Percentiles rank a stretch among this genome's conserved stretches.
These are phyloP conservation scores for Myxocyprinus asiaticus DNA, from an alignment of 2,113 vertebrate genomes.

Conservation along the genomic window DNA sequence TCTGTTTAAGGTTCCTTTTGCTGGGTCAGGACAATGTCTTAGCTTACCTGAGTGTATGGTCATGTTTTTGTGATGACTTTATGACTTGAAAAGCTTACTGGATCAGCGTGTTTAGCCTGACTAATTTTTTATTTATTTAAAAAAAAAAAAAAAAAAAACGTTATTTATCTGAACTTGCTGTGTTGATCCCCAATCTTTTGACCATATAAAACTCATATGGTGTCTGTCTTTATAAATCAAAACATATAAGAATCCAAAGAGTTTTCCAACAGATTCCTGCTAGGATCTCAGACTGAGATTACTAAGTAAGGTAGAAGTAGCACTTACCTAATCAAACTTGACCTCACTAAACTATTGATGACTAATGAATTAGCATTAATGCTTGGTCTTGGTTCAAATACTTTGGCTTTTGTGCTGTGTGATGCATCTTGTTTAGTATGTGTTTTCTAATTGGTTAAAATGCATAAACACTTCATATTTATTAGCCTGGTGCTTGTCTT, in stretches of 20 bases:
- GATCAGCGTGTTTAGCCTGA: neutral
- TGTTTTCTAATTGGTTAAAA: constrained; percentile 13
- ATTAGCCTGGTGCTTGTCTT: neutral
- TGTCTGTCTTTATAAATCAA: neutral
- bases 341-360: constrained; percentile 25
- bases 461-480: constrained; percentile 15
- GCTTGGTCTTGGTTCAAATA: neutral
- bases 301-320: constrained; percentile 12
- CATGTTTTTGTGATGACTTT: neutral
- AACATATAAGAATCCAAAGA: constrained; percentile 20
- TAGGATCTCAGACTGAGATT: too few species aligned
- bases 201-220: too few species aligned
- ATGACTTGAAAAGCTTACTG: constrained; percentile 2
- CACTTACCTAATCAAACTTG: constrained; percentile 11
- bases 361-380: too few species aligned
- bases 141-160: too few species aligned
- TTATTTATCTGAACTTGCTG: neutral
- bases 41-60: constrained; percentile 27
- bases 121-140: too few species aligned
- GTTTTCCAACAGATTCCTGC: constrained; percentile 1
- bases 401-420: neutral
- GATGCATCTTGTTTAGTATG: constrained; percentile 20
- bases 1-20: constrained; percentile 44
- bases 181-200: neutral
- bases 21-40: constrained; percentile 33